phyloP scores from a whole-genome alignment of 2,113 vertebrate genomes.

The Garra rufa region DNA sequence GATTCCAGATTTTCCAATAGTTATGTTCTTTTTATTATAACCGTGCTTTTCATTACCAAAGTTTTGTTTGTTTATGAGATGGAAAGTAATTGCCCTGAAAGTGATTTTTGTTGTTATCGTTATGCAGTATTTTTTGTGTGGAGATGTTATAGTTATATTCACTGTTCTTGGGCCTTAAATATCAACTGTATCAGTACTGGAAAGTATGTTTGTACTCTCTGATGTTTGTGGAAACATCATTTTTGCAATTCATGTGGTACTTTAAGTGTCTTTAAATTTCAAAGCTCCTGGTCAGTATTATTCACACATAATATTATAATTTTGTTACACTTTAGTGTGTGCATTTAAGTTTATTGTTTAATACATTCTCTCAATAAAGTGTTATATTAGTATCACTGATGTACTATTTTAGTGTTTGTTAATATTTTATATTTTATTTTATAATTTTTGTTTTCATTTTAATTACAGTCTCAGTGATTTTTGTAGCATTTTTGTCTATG shows the following conservation, averaged over 20 bases:
- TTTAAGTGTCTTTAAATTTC: not conserved
- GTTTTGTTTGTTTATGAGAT: not conserved
- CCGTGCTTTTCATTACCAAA: too few relatives aligned
- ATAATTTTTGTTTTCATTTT: not conserved
- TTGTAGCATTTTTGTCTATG: not conserved
- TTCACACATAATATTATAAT: not conserved
- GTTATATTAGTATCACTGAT: not conserved
- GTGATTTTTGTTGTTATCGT: not conserved
- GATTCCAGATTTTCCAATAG: too few relatives aligned
- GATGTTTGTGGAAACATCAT: not conserved
- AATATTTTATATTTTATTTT: not conserved
- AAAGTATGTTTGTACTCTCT: not conserved
- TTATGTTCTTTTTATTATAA: too few relatives aligned
- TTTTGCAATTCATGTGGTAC: not conserved
- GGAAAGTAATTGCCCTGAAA: not conserved
- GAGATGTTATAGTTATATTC: not conserved
- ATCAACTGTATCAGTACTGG: not conserved
- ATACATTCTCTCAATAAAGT: not conserved
- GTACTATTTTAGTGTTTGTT: not conserved
- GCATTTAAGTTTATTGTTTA: not conserved
- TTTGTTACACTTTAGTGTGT: not conserved
- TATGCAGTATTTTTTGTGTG: too few relatives aligned
- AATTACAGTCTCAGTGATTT: not conserved
- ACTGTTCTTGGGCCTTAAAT: not conserved
- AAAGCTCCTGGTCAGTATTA: not conserved